Percentiles rank a stretch among this genome's conserved stretches.
These are phyloP conservation scores for Sebastes minor DNA, from an alignment of 2,797 vertebrate genomes.

Conservation along the genomic window DNA sequence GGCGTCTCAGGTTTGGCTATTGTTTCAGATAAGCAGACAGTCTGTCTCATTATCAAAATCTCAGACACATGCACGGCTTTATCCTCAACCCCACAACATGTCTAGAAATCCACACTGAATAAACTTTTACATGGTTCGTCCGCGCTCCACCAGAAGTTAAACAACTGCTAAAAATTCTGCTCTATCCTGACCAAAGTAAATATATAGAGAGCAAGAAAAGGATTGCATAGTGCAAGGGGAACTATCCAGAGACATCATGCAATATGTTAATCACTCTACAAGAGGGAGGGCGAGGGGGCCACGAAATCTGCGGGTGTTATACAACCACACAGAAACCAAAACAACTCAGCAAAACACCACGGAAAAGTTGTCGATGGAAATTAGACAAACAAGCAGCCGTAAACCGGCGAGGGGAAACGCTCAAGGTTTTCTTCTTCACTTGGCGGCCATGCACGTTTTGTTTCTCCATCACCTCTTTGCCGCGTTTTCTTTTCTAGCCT, in stretches of 20 bases:
- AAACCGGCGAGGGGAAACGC: slow-evolving; percentile 46
- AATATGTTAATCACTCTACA: slow-evolving; percentile 65
- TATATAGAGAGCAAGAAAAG: slow-evolving; percentile 12
- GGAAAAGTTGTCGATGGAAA: slow-evolving; percentile 67
- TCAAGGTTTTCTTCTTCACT: slow-evolving; percentile 68
- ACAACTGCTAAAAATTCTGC: slow-evolving; percentile 19
- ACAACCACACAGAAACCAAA: slow-evolving; percentile 57
- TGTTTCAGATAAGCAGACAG: slow-evolving; percentile 48
- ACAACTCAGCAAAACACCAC: slow-evolving; percentile 57
- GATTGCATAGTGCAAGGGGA: slow-evolving; percentile 29
- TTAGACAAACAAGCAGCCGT: slow-evolving; percentile 60
- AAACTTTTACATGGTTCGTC: slow-evolving; percentile 10
- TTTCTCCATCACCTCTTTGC: slow-evolving; percentile 62
- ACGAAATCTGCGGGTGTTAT: slow-evolving; percentile 44
- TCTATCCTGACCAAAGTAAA: slow-evolving; percentile 41
- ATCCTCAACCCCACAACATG: background rate
- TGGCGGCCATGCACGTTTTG: slow-evolving; percentile 58
- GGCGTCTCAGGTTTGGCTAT: slow-evolving; percentile 60
- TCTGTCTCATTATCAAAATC: slow-evolving; percentile 37
- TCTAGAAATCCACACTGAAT: slow-evolving; percentile 8
- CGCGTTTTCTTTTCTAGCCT: slow-evolving; percentile 63
- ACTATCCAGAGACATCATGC: slow-evolving; percentile 60
- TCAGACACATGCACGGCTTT: slow-evolving; percentile 6
- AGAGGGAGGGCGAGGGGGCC: slow-evolving; percentile 37
- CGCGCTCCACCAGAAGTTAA: background rate